These are phyloP conservation scores for Campaea margaritaria DNA, from an alignment of 2,888 invertebrate genomes.

Conservation along the genomic window DNA sequence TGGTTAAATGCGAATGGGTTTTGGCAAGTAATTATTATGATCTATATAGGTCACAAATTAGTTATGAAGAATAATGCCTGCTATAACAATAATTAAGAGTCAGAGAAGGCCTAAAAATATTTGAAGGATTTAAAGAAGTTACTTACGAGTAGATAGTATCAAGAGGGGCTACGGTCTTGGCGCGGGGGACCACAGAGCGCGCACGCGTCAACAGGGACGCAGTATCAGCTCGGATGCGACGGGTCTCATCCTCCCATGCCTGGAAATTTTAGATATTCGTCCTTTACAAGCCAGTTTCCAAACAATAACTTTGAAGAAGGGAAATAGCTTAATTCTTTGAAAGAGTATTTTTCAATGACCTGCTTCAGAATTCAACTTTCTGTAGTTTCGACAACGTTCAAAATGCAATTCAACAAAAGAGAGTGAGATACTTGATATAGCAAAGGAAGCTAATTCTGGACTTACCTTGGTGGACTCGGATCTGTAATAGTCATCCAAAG, in stretches of 20 bases:
- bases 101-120: neutral
- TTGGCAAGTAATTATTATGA: constrained; percentile 18
- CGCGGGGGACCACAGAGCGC: constrained; percentile 90
- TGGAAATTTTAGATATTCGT: constrained; percentile 64
- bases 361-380: neutral
- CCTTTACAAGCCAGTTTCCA: constrained; percentile 7
- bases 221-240: constrained; percentile 92
- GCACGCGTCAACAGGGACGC: constrained; percentile 90
- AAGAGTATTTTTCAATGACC: constrained; percentile 3
- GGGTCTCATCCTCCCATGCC: constrained; percentile 93
- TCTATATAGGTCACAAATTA: neutral
- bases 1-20: constrained; percentile 18
- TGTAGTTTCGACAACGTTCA: too few species aligned
- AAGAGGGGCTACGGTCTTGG: constrained; percentile 84
- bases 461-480: constrained; percentile 90
- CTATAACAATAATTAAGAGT: neutral
- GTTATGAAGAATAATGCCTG: neutral
- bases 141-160: constrained; percentile 86
- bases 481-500: constrained; percentile 91
- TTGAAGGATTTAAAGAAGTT: neutral
- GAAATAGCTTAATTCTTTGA: neutral
- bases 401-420: too few species aligned
- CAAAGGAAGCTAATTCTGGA: neutral
- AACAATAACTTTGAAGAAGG: too few species aligned
- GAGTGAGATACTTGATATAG: too few species aligned